phyloP scores from a whole-genome alignment of 2,888 invertebrate genomes.

The Aplocera efformata region DNA sequence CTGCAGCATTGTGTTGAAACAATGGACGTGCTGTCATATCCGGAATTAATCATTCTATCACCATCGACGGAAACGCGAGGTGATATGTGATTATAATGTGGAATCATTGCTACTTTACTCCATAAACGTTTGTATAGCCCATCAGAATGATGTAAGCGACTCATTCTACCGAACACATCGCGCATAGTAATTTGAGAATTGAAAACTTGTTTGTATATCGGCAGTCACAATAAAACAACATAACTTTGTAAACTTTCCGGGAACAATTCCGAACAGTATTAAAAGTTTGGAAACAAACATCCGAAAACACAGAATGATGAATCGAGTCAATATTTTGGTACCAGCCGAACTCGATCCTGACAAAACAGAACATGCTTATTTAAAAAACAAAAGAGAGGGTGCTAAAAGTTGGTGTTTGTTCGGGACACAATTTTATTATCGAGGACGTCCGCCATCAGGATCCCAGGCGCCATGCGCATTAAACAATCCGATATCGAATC shows the following conservation, averaged over 20 bases:
- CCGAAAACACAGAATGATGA: conserved; percentile 28
- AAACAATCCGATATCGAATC: conserved; percentile 70
- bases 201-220: conserved; percentile 12
- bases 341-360: conserved; percentile 50
- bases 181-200: conserved; percentile 37
- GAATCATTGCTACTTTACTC: conserved; percentile 68
- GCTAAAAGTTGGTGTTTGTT: conserved; percentile 70
- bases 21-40: conserved; percentile 73
- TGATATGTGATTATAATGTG: conserved; percentile 76
- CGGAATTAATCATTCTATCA: conserved; percentile 76
- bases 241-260: conserved; percentile 16
- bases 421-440: conserved; percentile 67
- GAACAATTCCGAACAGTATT: conserved; percentile 22
- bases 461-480: conserved; percentile 73
- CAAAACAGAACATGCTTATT: conserved; percentile 66
- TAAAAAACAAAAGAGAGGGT: conserved; percentile 66
- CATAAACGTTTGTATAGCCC: conserved; percentile 57
- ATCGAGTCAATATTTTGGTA: conserved; percentile 58
- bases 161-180: conserved; percentile 32
- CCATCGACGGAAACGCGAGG: conserved; percentile 73
- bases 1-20: conserved; percentile 72
- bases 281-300: conserved; percentile 25
- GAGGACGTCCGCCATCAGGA: conserved; percentile 62
- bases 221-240: conserved; percentile 17
- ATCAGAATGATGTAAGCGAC: conserved; percentile 60